phyloP scores from a whole-genome alignment of 2,888 invertebrate genomes.

The Drosophila siamana region DNA sequence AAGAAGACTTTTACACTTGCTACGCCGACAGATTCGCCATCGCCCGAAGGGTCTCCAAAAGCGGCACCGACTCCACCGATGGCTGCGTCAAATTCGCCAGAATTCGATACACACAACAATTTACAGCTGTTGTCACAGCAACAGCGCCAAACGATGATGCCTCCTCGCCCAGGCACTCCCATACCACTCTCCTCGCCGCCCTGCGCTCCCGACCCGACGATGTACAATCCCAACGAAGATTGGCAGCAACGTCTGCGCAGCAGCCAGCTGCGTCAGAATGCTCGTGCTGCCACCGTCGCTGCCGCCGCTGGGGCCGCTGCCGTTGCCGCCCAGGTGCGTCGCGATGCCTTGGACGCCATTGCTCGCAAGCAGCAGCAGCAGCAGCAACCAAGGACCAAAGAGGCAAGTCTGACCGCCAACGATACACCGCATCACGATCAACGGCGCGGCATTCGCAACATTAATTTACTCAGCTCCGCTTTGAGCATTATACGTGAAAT shows the following conservation, averaged over 20 bases:
- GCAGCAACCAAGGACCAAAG: background rate
- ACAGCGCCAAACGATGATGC: no score
- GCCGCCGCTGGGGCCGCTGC: background rate
- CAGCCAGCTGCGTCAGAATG: background rate
- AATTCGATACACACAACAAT: no score
- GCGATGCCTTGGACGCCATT: background rate
- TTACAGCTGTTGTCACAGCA: no score
- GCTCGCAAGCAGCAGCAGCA: background rate
- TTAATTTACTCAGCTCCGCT: conserved; percentile 17
- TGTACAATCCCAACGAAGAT: background rate
- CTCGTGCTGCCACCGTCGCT: background rate
- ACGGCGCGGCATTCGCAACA: background rate
- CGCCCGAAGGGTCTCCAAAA: no score
- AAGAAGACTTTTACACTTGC: background rate
- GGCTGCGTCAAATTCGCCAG: no score
- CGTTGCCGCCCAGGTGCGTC: background rate
- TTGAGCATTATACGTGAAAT: conserved; percentile 24
- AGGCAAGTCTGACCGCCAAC: background rate
- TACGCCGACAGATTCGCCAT: no score
- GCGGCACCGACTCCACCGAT: no score
- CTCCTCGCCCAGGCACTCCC: background rate
- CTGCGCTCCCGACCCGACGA: background rate
- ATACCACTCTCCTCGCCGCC: background rate
- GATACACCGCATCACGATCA: background rate
- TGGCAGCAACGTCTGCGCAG: background rate